Evolutionary conservation across 2,888 invertebrate genomes (phyloP), one percentile per base, ranked within the genome.

Genomic region (Helobdella robusta): DNA sequence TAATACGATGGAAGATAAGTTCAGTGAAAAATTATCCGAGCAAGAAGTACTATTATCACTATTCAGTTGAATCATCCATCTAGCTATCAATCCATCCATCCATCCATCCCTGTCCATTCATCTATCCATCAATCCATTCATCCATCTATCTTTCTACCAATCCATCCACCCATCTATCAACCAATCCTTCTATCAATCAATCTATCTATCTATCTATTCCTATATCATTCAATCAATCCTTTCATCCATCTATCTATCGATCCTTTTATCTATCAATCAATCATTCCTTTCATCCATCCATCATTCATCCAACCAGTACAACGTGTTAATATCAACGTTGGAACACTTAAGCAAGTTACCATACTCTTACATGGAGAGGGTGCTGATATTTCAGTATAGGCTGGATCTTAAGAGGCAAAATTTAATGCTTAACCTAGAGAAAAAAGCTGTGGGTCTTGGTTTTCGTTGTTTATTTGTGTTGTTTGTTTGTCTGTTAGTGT

Each of bases 301-400:
- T n/a, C n/a, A n/a, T 32, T 58, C 34, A 52, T 52, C 15, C 8
- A 11, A 40, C 11, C 65, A 70, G 68, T 70, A 68, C 67, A 34
- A 50, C 15, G 32, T 35, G 18, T 48, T 92, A 74, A 78, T 86
- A 64, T 78, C 81, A 66, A 84, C 87, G 0, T 84, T 92, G 83
- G 85, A 88, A 64, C 83, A 89, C 70, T 79, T 94, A 59, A 76
- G 81, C 11, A 79, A 83, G 5, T 84, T 88, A 74, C 88, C 90
- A 0, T 86, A 87, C 78, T 84, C 89, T 0, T 85, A 85, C 71
- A 83, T 82, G 73, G 82, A 80, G 35, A 85, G 86, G 76, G 86
- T 88, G 50, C 89, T 89, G 72, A 85, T 94, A 73, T 83, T 85
- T 71, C 82, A 85, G 69, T 89, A 84, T 73, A 28, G 68, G 70